Base-by-base conservation (phyloP, 2,888 invertebrate genomes). In the Teleogryllus oceanicus region DNA sequence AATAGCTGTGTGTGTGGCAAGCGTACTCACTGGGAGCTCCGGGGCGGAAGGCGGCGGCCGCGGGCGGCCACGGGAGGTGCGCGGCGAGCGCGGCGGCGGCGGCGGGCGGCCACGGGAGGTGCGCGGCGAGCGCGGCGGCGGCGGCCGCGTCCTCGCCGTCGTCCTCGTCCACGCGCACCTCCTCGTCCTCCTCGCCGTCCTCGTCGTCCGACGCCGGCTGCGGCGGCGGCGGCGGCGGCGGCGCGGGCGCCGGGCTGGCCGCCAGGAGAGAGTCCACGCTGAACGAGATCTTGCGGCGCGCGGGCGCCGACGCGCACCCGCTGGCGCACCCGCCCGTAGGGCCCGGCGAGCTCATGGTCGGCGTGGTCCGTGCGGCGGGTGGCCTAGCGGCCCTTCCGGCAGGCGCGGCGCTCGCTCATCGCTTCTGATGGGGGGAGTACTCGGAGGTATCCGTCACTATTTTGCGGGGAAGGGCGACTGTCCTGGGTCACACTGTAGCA, bases 261-360 rank as follows among this genome's bases (percentile, higher is more conserved):
- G 83, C 88, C 62, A 93, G 86, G 37, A 93, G 85, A 0, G 93
- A 90, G 86, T 93, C 93, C 78, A 93, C 93, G 87, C 93, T 93
- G 86, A 93, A 93, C 82, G 92, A 92, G 85, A 93, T 93, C 84
- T 92, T 92, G 83, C 92, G 89, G 85, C 91, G 84, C 90, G 88
- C 84, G 86, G 87, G 81, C 78, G 84, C 83, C 79, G 81, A 11
- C 16, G 49, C 49, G 49, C 77, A 10, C 20, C 77, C 49, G 77
- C 1, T 2, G 77, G n/a, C 74, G 74, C 8, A 10, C 4, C 8
- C 5, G 10, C 74, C 18, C 74, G 37, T 37, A 37, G 37, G 37
- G 37, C 37, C 4, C 37, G 37, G 76, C 80, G 86, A 86, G 83
- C 86, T 86, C 86, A 79, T 75, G 75, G 80, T 80, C 78, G 75